These are phyloP conservation scores for cat (Felis catus) DNA, from an alignment of 2,113 vertebrate genomes.

Conservation along the genomic window F.catus_Fca126_mat1.0 CM031419.1:38981501-38982000, in stretches of 20 bases:
- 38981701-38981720: neutral
- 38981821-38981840: neutral
- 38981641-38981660: neutral
- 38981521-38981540: too few relatives aligned
- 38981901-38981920: neutral
- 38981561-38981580: too few relatives aligned
- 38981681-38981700: neutral
- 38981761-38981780: neutral
- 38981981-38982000: neutral
- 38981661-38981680: neutral
- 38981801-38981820: neutral
- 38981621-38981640: neutral
- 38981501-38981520: too few relatives aligned
- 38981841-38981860: neutral
- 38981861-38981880: neutral
- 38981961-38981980: neutral
- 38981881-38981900: neutral
- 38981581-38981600: too few relatives aligned
- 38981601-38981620: too few relatives aligned
- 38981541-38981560: too few relatives aligned
- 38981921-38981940: neutral
- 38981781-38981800: neutral
- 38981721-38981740: neutral
- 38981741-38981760: neutral
- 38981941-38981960: neutral